Percentiles rank a stretch among this genome's conserved stretches.
phyloP scores from a whole-genome alignment of 1,140 invertebrate species.

The Oreohelix idahoensis region DNA sequence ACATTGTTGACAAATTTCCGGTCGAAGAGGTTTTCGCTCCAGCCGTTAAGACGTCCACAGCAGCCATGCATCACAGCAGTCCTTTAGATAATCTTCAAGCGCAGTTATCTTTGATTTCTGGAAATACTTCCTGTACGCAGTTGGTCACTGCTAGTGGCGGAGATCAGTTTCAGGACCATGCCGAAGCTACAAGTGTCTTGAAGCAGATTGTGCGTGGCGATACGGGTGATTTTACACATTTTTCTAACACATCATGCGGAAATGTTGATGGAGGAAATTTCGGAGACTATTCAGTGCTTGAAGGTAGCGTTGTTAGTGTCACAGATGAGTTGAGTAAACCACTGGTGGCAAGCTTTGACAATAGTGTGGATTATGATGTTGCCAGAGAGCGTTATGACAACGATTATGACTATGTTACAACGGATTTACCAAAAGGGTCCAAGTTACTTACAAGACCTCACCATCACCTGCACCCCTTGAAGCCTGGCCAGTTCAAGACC shows the following conservation, averaged over 20 bases:
- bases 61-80: not conserved
- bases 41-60: not conserved
- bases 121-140: not conserved
- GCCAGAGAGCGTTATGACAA: slow-evolving; percentile 19
- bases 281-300: not conserved
- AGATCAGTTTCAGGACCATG: slow-evolving; percentile 2
- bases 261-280: not conserved
- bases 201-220: slow-evolving; percentile 11
- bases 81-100: slow-evolving; percentile 25
- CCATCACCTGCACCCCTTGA: not conserved
- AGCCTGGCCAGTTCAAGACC: slow-evolving; percentile 11
- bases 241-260: not conserved
- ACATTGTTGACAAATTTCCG: not conserved
- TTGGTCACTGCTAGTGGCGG: not conserved
- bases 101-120: slow-evolving; percentile 2
- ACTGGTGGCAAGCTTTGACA: no score
- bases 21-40: not conserved
- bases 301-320: not conserved
- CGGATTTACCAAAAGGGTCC: not conserved
- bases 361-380: not conserved
- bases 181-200: slow-evolving; percentile 7
- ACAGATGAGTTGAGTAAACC: not conserved
- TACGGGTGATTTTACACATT: not conserved
- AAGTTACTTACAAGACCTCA: not conserved
- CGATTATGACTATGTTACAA: slow-evolving; percentile 30